Conservation (phyloP, 2,113 vertebrate genomes). For the Chionomys nivalis region DNA sequence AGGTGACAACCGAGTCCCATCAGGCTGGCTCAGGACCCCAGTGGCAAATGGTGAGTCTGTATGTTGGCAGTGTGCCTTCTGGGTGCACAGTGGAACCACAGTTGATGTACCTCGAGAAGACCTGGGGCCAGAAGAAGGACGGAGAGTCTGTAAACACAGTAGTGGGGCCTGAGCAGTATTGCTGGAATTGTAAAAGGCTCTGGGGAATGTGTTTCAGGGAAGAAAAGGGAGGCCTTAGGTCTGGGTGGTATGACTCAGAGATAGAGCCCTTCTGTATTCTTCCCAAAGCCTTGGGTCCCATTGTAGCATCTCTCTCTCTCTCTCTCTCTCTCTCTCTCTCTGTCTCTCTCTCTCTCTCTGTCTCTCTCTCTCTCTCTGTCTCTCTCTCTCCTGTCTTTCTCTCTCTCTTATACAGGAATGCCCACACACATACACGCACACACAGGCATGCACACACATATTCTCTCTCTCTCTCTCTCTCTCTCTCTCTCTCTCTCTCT, state of each 20-base stretch:
- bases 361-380: too few relatives aligned
- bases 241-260: not conserved
- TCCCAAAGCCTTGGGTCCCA: not conserved
- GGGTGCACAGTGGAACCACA: not conserved
- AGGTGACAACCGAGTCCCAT: not conserved
- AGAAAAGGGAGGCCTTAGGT: not conserved
- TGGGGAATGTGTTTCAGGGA: not conserved
- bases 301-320: too few relatives aligned
- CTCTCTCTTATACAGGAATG: not conserved
- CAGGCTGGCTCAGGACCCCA: not conserved
- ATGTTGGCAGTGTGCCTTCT: not conserved
- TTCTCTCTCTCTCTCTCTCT: too few relatives aligned
- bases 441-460: not conserved
- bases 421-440: not conserved
- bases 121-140: not conserved
- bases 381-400: too few relatives aligned
- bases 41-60: not conserved
- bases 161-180: not conserved
- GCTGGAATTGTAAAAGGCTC: not conserved
- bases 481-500: too few relatives aligned
- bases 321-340: too few relatives aligned
- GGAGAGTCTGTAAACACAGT: not conserved
- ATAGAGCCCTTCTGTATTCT: not conserved
- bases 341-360: too few relatives aligned
- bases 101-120: not conserved